Percentiles rank a stretch among this genome's conserved stretches.
Conservation (phyloP, 2,113 vertebrate species). For the Mystacornis crossleyi region DNA sequence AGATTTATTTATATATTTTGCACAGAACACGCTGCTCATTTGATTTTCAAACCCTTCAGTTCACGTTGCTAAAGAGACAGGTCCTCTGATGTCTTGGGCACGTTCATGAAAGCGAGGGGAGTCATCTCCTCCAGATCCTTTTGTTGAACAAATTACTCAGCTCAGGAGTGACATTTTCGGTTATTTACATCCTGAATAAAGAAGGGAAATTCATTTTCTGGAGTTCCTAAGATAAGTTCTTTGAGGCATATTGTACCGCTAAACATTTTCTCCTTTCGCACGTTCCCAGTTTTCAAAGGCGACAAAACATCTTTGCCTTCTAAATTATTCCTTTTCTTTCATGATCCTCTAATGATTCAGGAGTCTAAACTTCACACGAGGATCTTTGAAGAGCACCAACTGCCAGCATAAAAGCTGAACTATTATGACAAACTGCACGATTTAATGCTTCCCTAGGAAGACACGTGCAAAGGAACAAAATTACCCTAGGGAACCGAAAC, state of each 20-base stretch:
- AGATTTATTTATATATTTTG: background rate
- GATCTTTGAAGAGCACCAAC: slow-evolving; percentile 50
- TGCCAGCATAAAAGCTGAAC: slow-evolving; percentile 57
- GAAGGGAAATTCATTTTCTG: slow-evolving; percentile 26
- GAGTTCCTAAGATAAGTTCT: slow-evolving; percentile 22
- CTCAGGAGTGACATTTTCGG: slow-evolving; percentile 60
- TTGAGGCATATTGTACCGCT: slow-evolving; percentile 33
- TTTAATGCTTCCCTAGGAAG: slow-evolving; percentile 45
- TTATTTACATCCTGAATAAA: slow-evolving; percentile 65
- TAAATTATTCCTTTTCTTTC: slow-evolving; percentile 66
- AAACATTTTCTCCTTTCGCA: slow-evolving; percentile 38
- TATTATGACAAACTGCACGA: slow-evolving; percentile 44
- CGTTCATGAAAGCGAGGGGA: slow-evolving; percentile 15
- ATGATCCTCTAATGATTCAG: slow-evolving; percentile 43
- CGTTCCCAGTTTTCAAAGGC: slow-evolving; percentile 52
- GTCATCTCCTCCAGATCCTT: slow-evolving; percentile 53
- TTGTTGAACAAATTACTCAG: slow-evolving; percentile 71
- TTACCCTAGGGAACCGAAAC: background rate
- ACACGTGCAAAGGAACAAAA: slow-evolving; percentile 1
- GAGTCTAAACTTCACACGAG: slow-evolving; percentile 39
- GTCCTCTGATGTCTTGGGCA: slow-evolving; percentile 51
- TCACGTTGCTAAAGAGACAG: background rate
- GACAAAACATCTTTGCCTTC: slow-evolving; percentile 49
- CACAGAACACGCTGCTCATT: background rate
- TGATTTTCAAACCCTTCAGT: slow-evolving; percentile 46